Evolutionary conservation across 2,113 vertebrate species (phyloP).

Genomic region (Nannospalax galili): DNA sequence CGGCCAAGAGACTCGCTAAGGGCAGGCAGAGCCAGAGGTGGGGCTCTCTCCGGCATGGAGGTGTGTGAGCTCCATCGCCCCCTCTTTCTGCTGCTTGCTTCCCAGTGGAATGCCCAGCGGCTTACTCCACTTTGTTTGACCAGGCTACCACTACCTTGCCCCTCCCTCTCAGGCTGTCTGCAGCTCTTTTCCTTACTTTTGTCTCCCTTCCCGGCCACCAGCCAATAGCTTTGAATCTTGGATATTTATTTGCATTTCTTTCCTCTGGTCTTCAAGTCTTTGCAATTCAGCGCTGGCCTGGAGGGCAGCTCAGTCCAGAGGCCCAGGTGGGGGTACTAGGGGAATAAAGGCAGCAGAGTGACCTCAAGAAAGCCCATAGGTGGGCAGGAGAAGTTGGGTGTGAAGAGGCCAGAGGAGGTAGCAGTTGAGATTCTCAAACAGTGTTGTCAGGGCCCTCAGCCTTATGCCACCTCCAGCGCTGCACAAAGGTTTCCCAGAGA

Average conservation of each 20-base stretch:
- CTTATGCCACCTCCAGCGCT: slow-evolving; percentile 7
- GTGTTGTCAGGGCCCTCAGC: slow-evolving; percentile 30
- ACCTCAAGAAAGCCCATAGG: neutral
- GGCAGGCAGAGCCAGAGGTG: neutral
- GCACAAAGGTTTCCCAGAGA: slow-evolving; percentile 72
- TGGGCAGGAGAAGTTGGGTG: neutral
- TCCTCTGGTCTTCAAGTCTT: neutral
- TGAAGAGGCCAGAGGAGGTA: neutral
- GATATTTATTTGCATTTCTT: neutral
- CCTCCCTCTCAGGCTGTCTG: neutral
- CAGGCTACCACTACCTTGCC: accelerated
- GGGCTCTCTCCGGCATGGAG: neutral
- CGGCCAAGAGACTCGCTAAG: neutral
- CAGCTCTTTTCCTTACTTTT: neutral
- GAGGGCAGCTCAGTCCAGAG: neutral
- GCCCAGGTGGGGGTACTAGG: neutral
- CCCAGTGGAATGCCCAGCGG: neutral
- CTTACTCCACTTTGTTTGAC: neutral
- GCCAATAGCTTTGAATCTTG: neutral
- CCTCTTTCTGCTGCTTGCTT: accelerated
- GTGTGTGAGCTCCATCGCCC: accelerated
- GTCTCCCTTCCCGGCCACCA: neutral
- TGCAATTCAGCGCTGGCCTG: neutral
- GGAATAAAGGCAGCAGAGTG: neutral
- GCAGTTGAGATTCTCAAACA: neutral